Base-by-base conservation (phyloP, 2,797 vertebrate species). In the Muscicapa striata region DNA sequence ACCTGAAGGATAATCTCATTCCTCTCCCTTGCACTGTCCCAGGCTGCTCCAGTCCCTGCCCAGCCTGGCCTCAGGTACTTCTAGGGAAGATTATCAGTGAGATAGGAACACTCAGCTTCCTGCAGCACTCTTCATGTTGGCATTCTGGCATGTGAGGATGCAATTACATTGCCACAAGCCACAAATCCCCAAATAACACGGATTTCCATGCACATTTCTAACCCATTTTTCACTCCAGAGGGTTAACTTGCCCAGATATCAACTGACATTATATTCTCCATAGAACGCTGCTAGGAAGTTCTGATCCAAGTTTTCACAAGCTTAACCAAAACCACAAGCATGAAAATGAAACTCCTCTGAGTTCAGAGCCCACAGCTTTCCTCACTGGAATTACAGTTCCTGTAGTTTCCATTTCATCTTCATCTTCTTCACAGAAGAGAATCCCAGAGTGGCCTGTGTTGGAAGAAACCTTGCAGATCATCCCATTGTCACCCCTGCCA, bases 261-360 rank as follows among this genome's bases (percentile, higher is more conserved):
- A 79, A 57, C 17, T 18, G 59, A 76, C 34, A n/a, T 77, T 73
- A 46, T 57, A 38, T 43, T 78, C 79, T 64, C 72, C 32, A 57
- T 7, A n/a, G 17, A 88, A 57, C 3, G 11, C 58, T 29, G 58
- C 51, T 80, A 36, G 17, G 75, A 90, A 87, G 54, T 83, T 92
- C 61, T 92, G 78, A 85, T 92, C 61, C 69, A 66, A 75, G 76
- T 79, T 94, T 84, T 86, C 73, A 95, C 78, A 94, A 73, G 66
- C 93, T 86, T 72, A 85, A 93, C 58, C 76, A 86, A 96, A 96
- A 86, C 89, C 92, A 92, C 91, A 93, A 69, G 80, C 61, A 89
- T 64, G 94, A 93, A 84, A 80, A 89, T 15, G 54, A 57, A 95
- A 92, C 89, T 81, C 26, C 16, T 61, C 52, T 3, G 46, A 84